Percentiles rank a stretch among this genome's conserved stretches.
phyloP scores from a whole-genome alignment of 2,113 vertebrate genomes.

The Apus apus region DNA sequence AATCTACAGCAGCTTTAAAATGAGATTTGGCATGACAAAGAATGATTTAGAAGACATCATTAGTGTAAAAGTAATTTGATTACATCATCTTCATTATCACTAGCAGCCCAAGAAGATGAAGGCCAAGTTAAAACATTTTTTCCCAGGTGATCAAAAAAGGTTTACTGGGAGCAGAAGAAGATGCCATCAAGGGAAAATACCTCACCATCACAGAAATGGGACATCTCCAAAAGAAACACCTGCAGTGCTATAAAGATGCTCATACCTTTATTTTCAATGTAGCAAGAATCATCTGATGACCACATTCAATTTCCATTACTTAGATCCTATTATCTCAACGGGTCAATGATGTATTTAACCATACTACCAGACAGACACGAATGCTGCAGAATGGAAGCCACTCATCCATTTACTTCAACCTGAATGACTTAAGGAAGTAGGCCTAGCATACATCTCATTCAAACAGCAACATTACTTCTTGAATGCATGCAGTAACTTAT shows the following conservation, averaged over 20 bases:
- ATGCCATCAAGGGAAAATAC: not conserved
- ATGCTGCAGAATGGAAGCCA: not conserved
- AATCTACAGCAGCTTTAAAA: conserved; percentile 1
- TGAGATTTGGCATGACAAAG: not conserved
- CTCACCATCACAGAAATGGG: not conserved
- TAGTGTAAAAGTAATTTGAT: not conserved
- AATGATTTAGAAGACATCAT: not conserved
- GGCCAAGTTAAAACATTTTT: not conserved
- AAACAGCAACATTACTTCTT: not conserved
- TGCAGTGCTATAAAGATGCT: not conserved
- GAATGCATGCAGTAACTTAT: not conserved
- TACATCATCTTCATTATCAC: not conserved
- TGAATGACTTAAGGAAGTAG: not conserved
- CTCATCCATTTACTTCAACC: not conserved
- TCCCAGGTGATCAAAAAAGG: not conserved
- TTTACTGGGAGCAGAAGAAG: not conserved
- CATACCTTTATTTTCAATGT: not conserved
- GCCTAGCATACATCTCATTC: not conserved
- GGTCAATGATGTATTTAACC: not conserved
- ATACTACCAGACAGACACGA: not conserved
- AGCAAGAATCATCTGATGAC: not conserved
- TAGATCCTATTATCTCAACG: not conserved
- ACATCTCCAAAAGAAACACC: not conserved
- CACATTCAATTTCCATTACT: not conserved
- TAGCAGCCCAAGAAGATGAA: not conserved